Conservation (phyloP, 1,140 invertebrate genomes). For the Drosophila funebris region DNA sequence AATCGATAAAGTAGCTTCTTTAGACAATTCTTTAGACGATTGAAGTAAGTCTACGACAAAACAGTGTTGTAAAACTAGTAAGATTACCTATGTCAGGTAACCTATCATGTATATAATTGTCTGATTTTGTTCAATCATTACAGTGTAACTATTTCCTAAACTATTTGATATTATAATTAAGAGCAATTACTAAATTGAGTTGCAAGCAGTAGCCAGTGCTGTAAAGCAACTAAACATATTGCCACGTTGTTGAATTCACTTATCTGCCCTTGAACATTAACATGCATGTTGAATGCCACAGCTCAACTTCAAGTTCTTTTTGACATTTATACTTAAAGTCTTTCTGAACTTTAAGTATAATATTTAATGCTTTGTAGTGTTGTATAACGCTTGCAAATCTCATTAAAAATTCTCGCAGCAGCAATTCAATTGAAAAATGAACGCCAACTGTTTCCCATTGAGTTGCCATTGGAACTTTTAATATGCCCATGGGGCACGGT, state of each 20-base stretch:
- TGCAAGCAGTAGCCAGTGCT: background rate
- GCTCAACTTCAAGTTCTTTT: background rate
- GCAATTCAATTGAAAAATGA: background rate
- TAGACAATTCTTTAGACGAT: too few species aligned
- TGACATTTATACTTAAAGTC: background rate
- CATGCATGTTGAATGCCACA: background rate
- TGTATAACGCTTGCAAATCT: conserved; percentile 2
- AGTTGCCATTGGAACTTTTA: conserved; percentile 8
- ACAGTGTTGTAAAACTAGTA: too few species aligned
- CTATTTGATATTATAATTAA: too few species aligned
- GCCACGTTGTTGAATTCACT: background rate
- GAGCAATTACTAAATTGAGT: too few species aligned
- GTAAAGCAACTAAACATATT: background rate
- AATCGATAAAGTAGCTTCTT: too few species aligned
- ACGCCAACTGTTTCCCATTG: conserved; percentile 3
- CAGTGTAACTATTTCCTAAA: too few species aligned
- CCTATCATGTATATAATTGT: too few species aligned
- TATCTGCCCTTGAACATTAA: background rate
- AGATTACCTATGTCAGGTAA: too few species aligned
- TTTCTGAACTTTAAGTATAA: background rate
- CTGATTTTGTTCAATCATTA: too few species aligned
- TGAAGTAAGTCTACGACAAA: too few species aligned
- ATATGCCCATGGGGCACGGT: conserved; percentile 10
- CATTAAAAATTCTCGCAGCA: background rate
- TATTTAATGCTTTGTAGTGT: conserved; percentile 1